A percentile compares a stretch with the other conserved stretches of the same genome.
Conservation (phyloP, 1,140 invertebrate species). For the Papilio aristodemus region DNA sequence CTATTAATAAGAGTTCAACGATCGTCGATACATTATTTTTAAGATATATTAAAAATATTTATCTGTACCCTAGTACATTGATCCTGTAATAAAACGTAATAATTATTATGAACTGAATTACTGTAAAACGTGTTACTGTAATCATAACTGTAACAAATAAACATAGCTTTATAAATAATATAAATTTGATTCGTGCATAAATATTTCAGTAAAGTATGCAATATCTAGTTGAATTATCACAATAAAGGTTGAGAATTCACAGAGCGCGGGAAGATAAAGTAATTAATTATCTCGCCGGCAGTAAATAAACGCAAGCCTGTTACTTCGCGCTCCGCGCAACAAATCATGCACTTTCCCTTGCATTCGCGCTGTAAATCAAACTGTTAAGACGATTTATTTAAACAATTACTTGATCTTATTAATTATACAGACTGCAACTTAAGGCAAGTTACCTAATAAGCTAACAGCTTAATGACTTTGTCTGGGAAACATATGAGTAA, state of each 20-base stretch:
- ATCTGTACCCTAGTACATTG: too few relatives aligned
- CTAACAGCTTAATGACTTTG: background rate
- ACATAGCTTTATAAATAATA: too few relatives aligned
- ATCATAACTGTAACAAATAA: background rate
- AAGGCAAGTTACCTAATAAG: background rate
- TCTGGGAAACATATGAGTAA: background rate
- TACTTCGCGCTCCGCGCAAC: background rate
- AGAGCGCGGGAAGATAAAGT: constrained; percentile 2
- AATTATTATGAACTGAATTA: too few relatives aligned
- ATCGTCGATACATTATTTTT: background rate
- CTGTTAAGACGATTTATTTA: background rate
- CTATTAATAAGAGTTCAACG: constrained; percentile 24
- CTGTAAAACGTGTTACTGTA: too few relatives aligned
- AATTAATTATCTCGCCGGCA: constrained; percentile 10
- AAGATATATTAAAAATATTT: too few relatives aligned
- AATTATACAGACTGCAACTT: background rate
- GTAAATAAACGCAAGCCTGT: background rate
- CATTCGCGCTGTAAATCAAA: background rate
- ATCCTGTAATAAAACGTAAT: too few relatives aligned
- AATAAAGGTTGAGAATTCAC: constrained; percentile 1
- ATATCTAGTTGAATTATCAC: background rate
- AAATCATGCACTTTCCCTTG: constrained; percentile 26
- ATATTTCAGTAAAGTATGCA: background rate
- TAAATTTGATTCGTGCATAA: too few relatives aligned
- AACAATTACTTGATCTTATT: constrained; percentile 7